Conservation (phyloP, 2,113 vertebrate genomes). For the Excalfactoria chinensis region DNA sequence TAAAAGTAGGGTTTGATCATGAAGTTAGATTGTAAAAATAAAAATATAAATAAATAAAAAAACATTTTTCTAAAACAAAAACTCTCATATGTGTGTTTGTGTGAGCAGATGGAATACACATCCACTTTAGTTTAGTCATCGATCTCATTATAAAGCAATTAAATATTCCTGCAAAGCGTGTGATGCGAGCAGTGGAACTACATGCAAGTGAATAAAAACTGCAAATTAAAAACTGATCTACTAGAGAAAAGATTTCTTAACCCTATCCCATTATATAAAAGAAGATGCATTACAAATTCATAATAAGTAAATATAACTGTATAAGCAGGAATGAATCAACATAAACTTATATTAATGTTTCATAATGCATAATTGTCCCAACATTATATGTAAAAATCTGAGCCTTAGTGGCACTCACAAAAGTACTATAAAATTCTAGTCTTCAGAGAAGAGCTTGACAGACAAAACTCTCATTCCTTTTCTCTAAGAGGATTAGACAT, state of each 20-base stretch:
- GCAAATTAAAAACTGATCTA: background rate
- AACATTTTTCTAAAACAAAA: conserved; percentile 21
- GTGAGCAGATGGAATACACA: conserved; percentile 25
- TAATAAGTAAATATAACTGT: background rate
- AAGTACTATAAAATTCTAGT: background rate
- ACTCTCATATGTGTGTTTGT: background rate
- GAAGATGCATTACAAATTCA: background rate
- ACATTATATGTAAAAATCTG: background rate
- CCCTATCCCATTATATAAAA: background rate
- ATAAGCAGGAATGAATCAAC: background rate
- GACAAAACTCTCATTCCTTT: background rate
- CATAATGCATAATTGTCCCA: background rate
- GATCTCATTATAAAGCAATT: conserved; percentile 37
- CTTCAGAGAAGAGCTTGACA: background rate
- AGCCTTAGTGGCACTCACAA: background rate
- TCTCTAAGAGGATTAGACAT: background rate
- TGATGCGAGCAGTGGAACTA: background rate
- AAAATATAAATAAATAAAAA: no score
- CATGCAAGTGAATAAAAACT: background rate
- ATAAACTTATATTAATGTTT: background rate
- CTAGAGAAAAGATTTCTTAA: background rate
- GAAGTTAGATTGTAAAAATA: background rate
- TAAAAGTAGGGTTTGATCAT: background rate
- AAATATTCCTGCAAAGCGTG: background rate
- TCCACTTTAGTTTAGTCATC: background rate